Evolutionary conservation across 2,888 invertebrate species (phyloP), one percentile per base, ranked within the genome.

Genomic region (Andrena camellia): DNA sequence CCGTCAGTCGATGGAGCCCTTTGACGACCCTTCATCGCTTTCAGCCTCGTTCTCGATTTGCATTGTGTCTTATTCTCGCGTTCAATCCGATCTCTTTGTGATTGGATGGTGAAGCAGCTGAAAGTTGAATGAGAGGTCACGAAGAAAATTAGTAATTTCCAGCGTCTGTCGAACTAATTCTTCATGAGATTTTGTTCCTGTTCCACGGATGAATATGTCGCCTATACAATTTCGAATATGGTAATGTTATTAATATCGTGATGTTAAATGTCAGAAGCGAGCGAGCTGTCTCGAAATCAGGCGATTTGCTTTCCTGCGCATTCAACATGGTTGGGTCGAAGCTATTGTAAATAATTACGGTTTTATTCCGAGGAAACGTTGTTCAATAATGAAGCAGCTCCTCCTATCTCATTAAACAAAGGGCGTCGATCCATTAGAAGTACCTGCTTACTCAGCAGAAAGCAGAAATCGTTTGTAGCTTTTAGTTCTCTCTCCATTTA

Each of bases 321-420:
- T 57, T 64, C 57, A 59, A 23, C 50, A 31, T 29, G 59, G 66
- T 67, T 42, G 72, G 63, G 48, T 64, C 52, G 63, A 54, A 33
- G 70, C 68, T 33, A 72, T 59, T 63, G 66, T 26, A 71, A 62
- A 80, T 67, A 78, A 71, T 81, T 63, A 64, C 72, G 63, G 50
- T 71, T 78, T 80, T 67, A 71, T 54, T 70, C 60, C 35, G 35
- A 20, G 31, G 60, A 29, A 78, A 64, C 69, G 66, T 79, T 71
- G 66, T 62, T 80, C 80, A 29, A 31, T 81, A 83, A 83, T 81
- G 70, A 81, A 81, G 68, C 52, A 54, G 52, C 54, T 69, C 57
- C 81, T 71, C 70, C 75, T 81, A 81, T 81, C 75, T 57, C 72
- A 75, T 82, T 80, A 81, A 82, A 82, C 74, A 80, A 74, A 82